Base-by-base conservation (phyloP, 2,888 invertebrate species). In the Agrochola lota region DNA sequence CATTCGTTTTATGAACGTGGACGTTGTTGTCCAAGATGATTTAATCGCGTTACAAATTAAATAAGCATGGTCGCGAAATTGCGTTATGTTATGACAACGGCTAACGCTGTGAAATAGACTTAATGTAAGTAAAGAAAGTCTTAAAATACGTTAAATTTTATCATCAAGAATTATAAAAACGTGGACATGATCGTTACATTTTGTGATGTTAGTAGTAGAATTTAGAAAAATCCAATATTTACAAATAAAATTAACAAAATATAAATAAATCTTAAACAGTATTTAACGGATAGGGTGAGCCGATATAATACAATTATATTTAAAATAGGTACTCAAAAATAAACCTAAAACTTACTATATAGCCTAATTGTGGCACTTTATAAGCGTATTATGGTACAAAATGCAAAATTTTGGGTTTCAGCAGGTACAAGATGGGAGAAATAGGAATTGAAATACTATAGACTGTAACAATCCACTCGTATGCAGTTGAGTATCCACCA, bases 341-440 rank as follows among this genome's bases (percentile, higher is more conserved):
- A 78, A 71, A 81, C n/a, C 78, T 86, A 88, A 81, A 76, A 60
- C 71, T 83, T 84, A 88, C 23, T 75, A 46, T 60, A 78, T 75
- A 88, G 84, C 82, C 88, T 88, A 89, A 75, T 81, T 78, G 81
- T 88, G 88, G 88, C 88, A 88, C 88, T 49, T 83, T 80, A 40
- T 89, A 89, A 89, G 89, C 89, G 88, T 89, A 89, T 81, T 57
- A 62, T 74, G 81, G 78, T 80, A 80, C 80, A 62, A 68, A 69
- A 66, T 62, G 49, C 57, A 40, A 76, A 15, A 75, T 67, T 76
- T 78, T 78, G 71, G 85, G 85, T 57, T 80, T 66, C 70, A 40
- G 20, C 4, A 26, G 17, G 15, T 26, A 57, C 17, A 55, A 35
- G 17, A 75, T 17, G 15, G 20, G 8, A 2, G 17, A 20, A 17